A percentile compares a stretch with the other conserved stretches of the same genome.
Evolutionary conservation across 2,797 vertebrate species (phyloP).

Genomic region (Phataginus tetradactyla): DNA sequence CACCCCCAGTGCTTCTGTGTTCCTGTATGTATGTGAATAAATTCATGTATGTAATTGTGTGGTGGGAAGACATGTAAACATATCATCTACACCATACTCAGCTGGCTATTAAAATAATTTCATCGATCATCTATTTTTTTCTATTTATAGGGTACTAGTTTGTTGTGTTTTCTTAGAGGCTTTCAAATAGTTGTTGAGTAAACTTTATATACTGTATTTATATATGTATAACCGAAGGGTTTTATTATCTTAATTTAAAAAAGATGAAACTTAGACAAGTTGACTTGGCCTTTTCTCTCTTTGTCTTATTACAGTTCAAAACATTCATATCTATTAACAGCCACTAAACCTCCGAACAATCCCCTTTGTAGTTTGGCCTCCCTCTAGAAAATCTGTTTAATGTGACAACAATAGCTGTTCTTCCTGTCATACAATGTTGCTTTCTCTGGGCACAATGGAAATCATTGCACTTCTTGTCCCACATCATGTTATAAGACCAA

Average conservation of each 20-base stretch:
- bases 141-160: not conserved
- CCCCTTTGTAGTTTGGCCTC: not conserved
- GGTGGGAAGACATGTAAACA: not conserved
- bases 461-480: not conserved
- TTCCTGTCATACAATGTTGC: not conserved
- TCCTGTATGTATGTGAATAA: not conserved
- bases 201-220: not conserved
- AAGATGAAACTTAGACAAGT: not conserved
- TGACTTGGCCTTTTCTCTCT: not conserved
- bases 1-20: not conserved
- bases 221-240: not conserved
- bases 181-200: not conserved
- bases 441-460: not conserved
- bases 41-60: not conserved
- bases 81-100: not conserved
- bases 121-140: not conserved
- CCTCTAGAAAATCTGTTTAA: not conserved
- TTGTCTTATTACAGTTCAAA: not conserved
- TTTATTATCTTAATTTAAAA: not conserved
- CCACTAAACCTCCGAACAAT: not conserved
- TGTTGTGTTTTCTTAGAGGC: not conserved
- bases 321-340: not conserved
- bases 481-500: not conserved
- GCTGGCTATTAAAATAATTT: not conserved
- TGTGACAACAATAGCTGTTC: not conserved